Evolutionary conservation across 2,113 vertebrate species (phyloP).

Genomic region (Columba janthina): DNA sequence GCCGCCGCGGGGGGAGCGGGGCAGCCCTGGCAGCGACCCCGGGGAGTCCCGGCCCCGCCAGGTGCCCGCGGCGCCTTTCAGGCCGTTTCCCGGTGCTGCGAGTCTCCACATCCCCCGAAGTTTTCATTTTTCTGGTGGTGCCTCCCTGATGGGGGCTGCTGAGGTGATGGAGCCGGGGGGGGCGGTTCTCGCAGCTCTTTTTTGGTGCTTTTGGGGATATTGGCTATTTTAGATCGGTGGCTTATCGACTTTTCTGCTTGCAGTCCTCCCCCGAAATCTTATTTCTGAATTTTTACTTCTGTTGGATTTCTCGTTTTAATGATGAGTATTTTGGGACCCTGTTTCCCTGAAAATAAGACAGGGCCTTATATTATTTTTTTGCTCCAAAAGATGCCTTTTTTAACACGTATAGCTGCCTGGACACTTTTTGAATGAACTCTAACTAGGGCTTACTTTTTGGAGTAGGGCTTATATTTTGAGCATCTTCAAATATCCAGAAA

Average conservation of each 20-base stretch:
- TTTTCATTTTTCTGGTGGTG: neutral
- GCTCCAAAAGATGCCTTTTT: no score
- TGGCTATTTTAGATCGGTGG: neutral
- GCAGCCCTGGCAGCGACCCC: neutral
- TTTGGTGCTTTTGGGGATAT: fast-evolving
- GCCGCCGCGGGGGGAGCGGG: neutral
- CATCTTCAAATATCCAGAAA: no score
- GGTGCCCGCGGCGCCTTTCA: no score
- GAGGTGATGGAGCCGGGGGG: no score
- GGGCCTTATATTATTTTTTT: no score
- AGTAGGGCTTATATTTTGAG: no score
- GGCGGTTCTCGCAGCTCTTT: neutral
- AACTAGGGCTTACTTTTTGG: no score
- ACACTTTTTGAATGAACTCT: no score
- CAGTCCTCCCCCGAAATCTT: fast-evolving
- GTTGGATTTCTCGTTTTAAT: fast-evolving
- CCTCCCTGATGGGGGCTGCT: neutral
- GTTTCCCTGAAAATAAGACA: no score
- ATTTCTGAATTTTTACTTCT: neutral
- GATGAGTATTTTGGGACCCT: no score
- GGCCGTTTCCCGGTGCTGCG: neutral
- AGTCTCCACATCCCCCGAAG: neutral
- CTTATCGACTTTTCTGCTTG: neutral
- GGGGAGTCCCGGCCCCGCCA: no score
- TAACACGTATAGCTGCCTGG: no score